Evolutionary conservation across 1,140 invertebrate species (phyloP).

Genomic region (Drosophila repletoides): DNA sequence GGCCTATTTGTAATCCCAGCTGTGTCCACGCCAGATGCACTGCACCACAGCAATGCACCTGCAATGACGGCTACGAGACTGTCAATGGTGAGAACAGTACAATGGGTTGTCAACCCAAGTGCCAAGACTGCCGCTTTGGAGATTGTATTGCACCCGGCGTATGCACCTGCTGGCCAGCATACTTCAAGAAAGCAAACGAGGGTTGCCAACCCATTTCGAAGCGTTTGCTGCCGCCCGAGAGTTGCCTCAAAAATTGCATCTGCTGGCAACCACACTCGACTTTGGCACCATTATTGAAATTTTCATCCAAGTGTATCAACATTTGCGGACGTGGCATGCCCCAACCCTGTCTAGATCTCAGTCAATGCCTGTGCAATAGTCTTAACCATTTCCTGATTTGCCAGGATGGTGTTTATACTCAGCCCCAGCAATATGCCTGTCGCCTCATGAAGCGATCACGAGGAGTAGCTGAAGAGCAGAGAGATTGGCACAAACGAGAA

Average conservation of each 20-base stretch:
- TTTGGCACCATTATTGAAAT: not conserved
- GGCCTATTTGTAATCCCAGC: not conserved
- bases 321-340: not conserved
- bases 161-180: constrained; percentile 10
- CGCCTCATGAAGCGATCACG: not conserved
- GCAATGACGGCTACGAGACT: constrained; percentile 6
- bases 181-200: too few species aligned
- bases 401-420: not conserved
- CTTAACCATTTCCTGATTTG: not conserved
- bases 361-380: not conserved
- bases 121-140: constrained; percentile 3
- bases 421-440: not conserved
- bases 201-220: not conserved
- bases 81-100: not conserved
- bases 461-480: too few species aligned
- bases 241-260: not conserved
- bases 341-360: not conserved
- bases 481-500: not conserved
- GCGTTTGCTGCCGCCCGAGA: not conserved
- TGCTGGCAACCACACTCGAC: not conserved
- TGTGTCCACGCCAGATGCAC: constrained; percentile 15
- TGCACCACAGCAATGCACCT: constrained; percentile 22
- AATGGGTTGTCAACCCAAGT: constrained; percentile 1
- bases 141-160: constrained; percentile 11
- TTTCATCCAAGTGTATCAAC: not conserved